Evolutionary conservation across 2,888 invertebrate genomes (phyloP), one percentile per base, ranked within the genome.

Genomic region (Amphipoea lucens): DNA sequence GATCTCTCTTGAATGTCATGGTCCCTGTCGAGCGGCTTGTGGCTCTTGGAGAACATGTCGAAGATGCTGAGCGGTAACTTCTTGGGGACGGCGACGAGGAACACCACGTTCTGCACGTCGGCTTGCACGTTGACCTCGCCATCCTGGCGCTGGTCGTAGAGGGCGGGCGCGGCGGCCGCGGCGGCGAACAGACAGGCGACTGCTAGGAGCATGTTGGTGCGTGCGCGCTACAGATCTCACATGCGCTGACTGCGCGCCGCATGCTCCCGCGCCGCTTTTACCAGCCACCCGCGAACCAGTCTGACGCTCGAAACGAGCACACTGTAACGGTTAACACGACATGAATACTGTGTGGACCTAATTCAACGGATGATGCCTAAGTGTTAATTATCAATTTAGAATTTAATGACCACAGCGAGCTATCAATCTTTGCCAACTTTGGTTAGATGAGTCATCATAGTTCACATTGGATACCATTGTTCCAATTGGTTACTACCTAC

Each of bases 51-150:
- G 65, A 94, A 87, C 5, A 94, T 29, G 70, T 91, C 92, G 42
- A 90, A 71, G 3, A 94, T 83, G 14, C 89, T 73, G 0, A 90
- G 84, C 81, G 88, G 85, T 29, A 93, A 72, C 81, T 95, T 95
- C 69, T 93, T 91, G 5, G 97, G 97, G 42, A 98, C 95, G 0
- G 98, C 97, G n/a, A 98, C 93, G 48, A 98, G 93, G 74, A 98
- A 94, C 85, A 98, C 96, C 85, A 98, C 97, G 91, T 98, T 98
- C 86, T 98, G 98, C 17, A 98, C 94, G 92, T 98, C 98, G 0
- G 98, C 98, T 74, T 98, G 97, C 20, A 98, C 97, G 93, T 98
- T 98, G 84, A 97, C 92, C 4, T 98, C 97, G n/a, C 98, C 98
- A 78, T 98, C 98, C 93, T 98, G 98, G 0, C 98, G 97, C 91